Evolutionary conservation across 2,113 vertebrate species (phyloP).

Genomic region (Excalfactoria chinensis): DNA sequence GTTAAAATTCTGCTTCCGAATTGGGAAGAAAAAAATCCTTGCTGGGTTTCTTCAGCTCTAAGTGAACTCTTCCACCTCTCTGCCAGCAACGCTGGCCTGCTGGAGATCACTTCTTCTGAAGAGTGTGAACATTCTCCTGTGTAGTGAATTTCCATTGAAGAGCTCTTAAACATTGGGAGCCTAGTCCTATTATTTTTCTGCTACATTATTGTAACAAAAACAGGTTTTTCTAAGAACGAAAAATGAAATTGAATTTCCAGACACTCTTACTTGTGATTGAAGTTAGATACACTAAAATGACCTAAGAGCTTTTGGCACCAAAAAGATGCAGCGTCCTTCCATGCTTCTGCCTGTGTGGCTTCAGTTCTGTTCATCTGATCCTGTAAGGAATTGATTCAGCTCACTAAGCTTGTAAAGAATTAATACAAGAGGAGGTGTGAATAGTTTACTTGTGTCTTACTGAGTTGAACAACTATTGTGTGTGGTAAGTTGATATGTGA

Average conservation of each 20-base stretch:
- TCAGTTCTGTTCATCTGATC: not conserved
- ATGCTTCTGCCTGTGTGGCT: not conserved
- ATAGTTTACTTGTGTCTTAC: not conserved
- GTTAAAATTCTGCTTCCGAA: not conserved
- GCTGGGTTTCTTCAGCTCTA: not conserved
- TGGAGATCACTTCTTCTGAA: not conserved
- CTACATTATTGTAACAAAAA: not conserved
- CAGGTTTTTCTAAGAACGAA: not conserved
- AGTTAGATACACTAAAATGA: not conserved
- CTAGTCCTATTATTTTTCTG: not conserved
- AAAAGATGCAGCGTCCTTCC: not conserved
- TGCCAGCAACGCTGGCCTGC: not conserved
- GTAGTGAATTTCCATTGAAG: not conserved
- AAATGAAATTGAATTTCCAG: not conserved
- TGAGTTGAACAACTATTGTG: not conserved
- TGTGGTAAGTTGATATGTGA: fast-evolving
- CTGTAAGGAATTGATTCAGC: not conserved
- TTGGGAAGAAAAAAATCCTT: not conserved
- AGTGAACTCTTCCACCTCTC: not conserved
- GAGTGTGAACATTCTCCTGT: not conserved
- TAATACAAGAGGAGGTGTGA: not conserved
- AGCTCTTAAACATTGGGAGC: not conserved
- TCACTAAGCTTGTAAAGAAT: not conserved
- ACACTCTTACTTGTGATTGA: fast-evolving
- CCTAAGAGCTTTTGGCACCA: not conserved